phyloP scores from a whole-genome alignment of 2,113 vertebrate genomes.

The Sigmodon hispidus region DNA sequence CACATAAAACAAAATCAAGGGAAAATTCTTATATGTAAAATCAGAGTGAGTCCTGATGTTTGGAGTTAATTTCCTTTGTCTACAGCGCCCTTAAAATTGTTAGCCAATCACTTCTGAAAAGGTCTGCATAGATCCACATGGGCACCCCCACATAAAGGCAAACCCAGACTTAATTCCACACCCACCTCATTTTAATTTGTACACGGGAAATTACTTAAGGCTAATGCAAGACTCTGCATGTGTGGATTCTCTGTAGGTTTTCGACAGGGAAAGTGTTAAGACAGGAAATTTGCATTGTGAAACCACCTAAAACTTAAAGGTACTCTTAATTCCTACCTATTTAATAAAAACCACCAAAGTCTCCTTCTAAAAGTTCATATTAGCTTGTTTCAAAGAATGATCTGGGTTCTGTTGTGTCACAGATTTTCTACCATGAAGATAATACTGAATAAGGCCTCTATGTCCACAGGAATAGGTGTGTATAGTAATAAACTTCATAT shows the following conservation, averaged over 20 bases:
- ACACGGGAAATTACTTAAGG: slow-evolving; percentile 41
- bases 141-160: background rate
- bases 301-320: slow-evolving; percentile 42
- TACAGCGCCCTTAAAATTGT: background rate
- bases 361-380: background rate
- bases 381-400: slow-evolving; percentile 6
- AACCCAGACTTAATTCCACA: slow-evolving; percentile 13
- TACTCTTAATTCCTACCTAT: background rate
- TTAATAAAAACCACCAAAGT: background rate
- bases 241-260: slow-evolving; percentile 59
- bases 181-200: slow-evolving; percentile 29
- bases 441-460: background rate
- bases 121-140: background rate
- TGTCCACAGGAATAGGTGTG: background rate
- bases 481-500: background rate
- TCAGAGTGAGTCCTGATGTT: background rate
- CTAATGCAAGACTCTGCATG: slow-evolving; percentile 50
- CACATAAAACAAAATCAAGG: background rate
- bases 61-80: background rate
- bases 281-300: slow-evolving; percentile 60
- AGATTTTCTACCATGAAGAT: background rate
- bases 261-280: slow-evolving; percentile 4
- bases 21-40: slow-evolving; percentile 20
- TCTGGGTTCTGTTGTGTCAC: background rate
- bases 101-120: background rate